Base-by-base conservation (phyloP, 2,797 vertebrate genomes). In the Tiaroga cobitis region DNA sequence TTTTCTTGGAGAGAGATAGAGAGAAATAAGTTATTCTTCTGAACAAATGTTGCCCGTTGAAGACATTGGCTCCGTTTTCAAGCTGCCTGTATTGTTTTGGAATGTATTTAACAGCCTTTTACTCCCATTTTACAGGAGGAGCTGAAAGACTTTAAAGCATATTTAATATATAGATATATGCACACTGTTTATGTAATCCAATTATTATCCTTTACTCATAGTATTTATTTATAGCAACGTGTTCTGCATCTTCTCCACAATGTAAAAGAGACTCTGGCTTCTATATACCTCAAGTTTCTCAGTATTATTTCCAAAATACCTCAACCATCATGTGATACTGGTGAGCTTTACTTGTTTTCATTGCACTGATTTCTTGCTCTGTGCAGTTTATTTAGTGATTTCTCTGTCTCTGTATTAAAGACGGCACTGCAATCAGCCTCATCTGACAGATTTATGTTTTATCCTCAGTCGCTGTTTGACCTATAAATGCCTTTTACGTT, bases 111-210 rank as follows among this genome's bases (percentile, higher is more conserved):
- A 93, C 92, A 93, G 92, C 92, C 85, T 92, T 94, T 93, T 94
- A 93, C 93, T 94, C 94, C 94, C 90, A 86, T 95, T 96, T 95
- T 94, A 95, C 92, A 95, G 94, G 94, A 94, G 94, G 94, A 90
- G 94, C 93, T 94, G 93, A 93, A 49, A 91, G 90, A 93, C 90
- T 90, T 93, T 90, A 89, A 93, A 92, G 94, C 87, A 92, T 90
- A 93, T 94, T 95, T 95, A 95, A 95, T 95, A 95, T 95, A 94
- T 95, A 94, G 83, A 63, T 56, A 85, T 74, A 76, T 69, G 68
- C 67, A 81, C 87, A 70, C 81, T 73, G 16, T 85, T 79, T 87
- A 83, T 94, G 90, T 93, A 93, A 92, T 93, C 90, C 92, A 94
- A 92, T 93, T 94, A 90, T 93, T 92, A 92, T 88, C 88, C 86